These are phyloP conservation scores for Flabesymbios commensalis DNA, from an alignment of 2,888 invertebrate genomes.

Conservation along the genomic window DNA sequence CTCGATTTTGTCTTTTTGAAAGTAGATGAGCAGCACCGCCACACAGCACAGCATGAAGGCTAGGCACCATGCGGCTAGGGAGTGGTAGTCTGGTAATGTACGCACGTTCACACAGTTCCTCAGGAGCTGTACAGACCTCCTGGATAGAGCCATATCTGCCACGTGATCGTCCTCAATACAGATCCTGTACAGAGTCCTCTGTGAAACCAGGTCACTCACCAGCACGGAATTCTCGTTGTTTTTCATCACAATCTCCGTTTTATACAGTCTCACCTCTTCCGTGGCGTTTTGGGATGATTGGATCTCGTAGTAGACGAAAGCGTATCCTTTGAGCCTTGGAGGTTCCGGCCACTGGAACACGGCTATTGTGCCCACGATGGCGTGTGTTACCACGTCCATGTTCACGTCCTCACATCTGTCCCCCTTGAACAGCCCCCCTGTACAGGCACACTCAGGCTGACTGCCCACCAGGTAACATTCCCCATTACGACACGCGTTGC, in stretches of 20 bases:
- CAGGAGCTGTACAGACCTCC: conserved; percentile 9
- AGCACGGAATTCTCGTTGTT: conserved; percentile 22
- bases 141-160: conserved; percentile 17
- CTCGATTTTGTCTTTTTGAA: conserved; percentile 30
- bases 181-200: conserved; percentile 18
- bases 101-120: conserved; percentile 22
- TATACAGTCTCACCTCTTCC: no score
- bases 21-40: conserved; percentile 26
- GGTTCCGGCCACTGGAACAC: conserved; percentile 30
- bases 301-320: conserved; percentile 27
- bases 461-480: background rate
- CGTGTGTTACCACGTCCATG: conserved; percentile 10
- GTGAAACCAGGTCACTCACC: conserved; percentile 19
- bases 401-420: conserved; percentile 20
- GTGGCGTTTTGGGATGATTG: background rate
- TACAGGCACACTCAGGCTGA: conserved; percentile 3
- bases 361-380: conserved; percentile 19
- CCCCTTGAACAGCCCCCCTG: conserved; percentile 13
- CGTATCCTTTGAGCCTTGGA: conserved; percentile 23
- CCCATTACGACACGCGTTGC: background rate
- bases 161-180: conserved; percentile 26
- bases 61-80: conserved; percentile 23
- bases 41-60: conserved; percentile 10
- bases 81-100: conserved; percentile 29
- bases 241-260: conserved; percentile 14